Evolutionary conservation across 2,797 vertebrate genomes (phyloP).

Genomic region (Platyrinchus mystaceus): DNA sequence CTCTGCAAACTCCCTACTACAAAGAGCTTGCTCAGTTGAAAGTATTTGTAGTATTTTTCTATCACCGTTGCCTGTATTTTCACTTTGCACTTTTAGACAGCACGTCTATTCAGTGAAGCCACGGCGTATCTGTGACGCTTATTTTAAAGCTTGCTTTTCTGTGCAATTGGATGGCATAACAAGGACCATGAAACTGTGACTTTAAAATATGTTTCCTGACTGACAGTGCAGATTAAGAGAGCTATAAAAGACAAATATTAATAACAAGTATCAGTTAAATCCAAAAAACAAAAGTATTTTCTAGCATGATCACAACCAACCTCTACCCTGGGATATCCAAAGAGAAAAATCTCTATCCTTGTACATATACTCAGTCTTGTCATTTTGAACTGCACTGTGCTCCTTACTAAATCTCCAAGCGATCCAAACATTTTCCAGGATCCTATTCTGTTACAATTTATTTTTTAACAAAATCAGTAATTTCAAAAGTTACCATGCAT

Average conservation of each 20-base stretch:
- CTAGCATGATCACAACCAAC: slow-evolving; percentile 26
- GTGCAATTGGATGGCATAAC: slow-evolving; percentile 13
- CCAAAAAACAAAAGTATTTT: slow-evolving; percentile 34
- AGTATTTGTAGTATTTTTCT: neutral
- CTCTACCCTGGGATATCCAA: neutral
- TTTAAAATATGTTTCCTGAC: slow-evolving; percentile 64
- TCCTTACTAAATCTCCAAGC: slow-evolving; percentile 46
- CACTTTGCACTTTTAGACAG: neutral
- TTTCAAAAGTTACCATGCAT: neutral
- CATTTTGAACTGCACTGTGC: slow-evolving; percentile 31
- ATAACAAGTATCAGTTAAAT: slow-evolving; percentile 50
- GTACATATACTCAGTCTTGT: neutral
- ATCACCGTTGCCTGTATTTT: neutral
- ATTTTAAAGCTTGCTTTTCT: neutral
- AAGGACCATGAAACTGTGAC: slow-evolving; percentile 52
- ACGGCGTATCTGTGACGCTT: neutral
- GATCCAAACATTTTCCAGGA: slow-evolving; percentile 41
- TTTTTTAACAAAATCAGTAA: slow-evolving; percentile 2
- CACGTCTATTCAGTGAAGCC: neutral
- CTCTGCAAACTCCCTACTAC: neutral
- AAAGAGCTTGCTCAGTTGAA: neutral
- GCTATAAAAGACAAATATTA: slow-evolving; percentile 54
- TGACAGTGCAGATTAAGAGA: slow-evolving; percentile 45
- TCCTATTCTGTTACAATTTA: neutral
- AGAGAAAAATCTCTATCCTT: neutral